Conservation (phyloP, 2,113 vertebrate species). For the Triplophysa tibetana region DNA sequence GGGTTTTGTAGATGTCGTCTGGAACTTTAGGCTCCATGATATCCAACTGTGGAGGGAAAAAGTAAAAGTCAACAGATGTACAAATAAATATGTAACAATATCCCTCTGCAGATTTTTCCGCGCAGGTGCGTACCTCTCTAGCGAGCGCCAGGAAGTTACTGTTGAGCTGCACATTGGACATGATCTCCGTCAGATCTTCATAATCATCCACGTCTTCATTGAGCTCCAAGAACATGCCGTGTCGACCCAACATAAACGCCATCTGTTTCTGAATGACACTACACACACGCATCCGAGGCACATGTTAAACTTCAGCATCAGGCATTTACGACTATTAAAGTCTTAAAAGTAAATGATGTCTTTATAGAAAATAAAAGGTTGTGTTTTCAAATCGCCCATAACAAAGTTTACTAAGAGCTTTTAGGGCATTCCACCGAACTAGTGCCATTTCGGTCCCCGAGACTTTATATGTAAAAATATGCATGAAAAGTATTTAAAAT, state of each 20-base stretch:
- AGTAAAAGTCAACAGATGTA: background rate
- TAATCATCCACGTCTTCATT: slow-evolving; percentile 97
- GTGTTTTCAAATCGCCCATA: no score
- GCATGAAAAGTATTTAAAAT: no score
- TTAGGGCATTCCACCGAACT: no score
- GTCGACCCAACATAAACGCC: slow-evolving; percentile 96
- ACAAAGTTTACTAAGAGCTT: no score
- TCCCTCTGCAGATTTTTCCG: background rate
- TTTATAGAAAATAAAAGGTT: no score
- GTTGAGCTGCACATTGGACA: slow-evolving; percentile 99
- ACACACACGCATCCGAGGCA: slow-evolving; percentile 24
- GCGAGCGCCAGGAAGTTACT: slow-evolving; percentile 96
- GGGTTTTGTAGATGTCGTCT: slow-evolving; percentile 98
- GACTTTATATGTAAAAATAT: no score
- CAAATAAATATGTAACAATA: no score
- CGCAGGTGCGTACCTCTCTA: slow-evolving; percentile 81
- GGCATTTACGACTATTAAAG: no score
- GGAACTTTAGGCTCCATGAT: slow-evolving; percentile 99
- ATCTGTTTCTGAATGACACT: slow-evolving; percentile 98
- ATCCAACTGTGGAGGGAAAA: slow-evolving; percentile 79
- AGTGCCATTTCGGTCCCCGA: no score
- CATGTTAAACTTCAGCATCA: no score
- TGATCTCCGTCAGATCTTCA: slow-evolving; percentile 96
- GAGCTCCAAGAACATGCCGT: slow-evolving; percentile 95
- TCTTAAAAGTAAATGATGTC: no score